These are phyloP conservation scores for Hypolimnas misippus DNA, from an alignment of 2,888 invertebrate species.

Conservation along the genomic window DNA sequence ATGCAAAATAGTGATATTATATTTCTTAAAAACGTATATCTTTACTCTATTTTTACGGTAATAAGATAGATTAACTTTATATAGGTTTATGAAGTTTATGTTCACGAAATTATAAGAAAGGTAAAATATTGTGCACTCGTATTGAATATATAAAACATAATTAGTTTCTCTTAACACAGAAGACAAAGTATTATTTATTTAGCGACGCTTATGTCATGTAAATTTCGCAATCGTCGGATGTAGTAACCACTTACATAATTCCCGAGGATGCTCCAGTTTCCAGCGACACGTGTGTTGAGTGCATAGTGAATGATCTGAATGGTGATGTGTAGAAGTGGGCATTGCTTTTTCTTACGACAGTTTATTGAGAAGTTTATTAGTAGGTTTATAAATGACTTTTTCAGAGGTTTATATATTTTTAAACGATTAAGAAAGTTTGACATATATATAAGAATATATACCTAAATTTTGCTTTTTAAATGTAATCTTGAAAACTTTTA, in stretches of 20 bases:
- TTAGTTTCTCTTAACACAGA: background rate
- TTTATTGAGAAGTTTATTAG: background rate
- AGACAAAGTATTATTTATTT: background rate
- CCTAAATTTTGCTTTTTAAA: too few relatives aligned
- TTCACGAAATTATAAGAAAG: too few relatives aligned
- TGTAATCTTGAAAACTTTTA: too few relatives aligned
- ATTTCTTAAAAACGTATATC: too few relatives aligned
- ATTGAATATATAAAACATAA: background rate
- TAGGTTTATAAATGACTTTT: background rate
- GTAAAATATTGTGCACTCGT: too few relatives aligned
- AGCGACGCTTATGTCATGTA: background rate
- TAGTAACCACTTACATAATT: background rate
- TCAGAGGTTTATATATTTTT: background rate
- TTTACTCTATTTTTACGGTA: too few relatives aligned
- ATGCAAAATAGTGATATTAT: background rate
- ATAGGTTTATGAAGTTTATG: too few relatives aligned
- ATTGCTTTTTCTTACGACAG: background rate
- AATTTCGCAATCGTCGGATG: conserved; percentile 5
- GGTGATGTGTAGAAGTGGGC: background rate
- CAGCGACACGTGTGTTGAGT: conserved; percentile 1
- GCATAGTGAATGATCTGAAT: background rate
- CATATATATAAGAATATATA: too few relatives aligned
- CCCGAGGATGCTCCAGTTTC: conserved; percentile 6
- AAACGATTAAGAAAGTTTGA: too few relatives aligned
- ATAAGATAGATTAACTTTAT: too few relatives aligned